phyloP scores from a whole-genome alignment of 1,140 invertebrate genomes.

The Samia ricini region DNA sequence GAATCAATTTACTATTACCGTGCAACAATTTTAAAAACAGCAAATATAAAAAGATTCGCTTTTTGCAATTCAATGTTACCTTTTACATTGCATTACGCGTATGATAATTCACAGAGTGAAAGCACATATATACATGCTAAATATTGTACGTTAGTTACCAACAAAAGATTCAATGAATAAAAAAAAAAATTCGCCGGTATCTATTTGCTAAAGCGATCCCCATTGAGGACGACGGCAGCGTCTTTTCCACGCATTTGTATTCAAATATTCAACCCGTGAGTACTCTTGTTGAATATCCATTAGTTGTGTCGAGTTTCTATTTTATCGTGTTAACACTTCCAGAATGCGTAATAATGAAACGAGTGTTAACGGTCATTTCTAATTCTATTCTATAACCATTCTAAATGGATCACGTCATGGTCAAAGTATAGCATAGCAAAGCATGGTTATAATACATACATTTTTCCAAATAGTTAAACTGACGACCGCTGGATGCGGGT shows the following conservation, averaged over 20 bases:
- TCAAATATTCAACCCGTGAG: conserved; percentile 26
- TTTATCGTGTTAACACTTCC: conserved; percentile 4
- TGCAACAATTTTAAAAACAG: too few species aligned
- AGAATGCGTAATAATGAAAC: not conserved
- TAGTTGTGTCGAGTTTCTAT: conserved; percentile 23
- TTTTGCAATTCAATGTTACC: not conserved
- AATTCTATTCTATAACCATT: too few species aligned
- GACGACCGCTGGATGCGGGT: too few species aligned
- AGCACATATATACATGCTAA: not conserved
- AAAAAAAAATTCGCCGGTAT: not conserved
- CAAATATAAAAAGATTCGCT: too few species aligned
- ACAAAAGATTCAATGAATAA: not conserved
- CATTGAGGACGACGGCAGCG: conserved; percentile 21
- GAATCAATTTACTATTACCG: too few species aligned
- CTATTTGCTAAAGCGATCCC: conserved; percentile 12
- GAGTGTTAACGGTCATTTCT: not conserved
- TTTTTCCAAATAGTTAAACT: too few species aligned
- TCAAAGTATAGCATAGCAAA: too few species aligned
- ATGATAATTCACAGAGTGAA: not conserved
- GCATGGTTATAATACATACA: too few species aligned
- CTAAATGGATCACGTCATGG: too few species aligned
- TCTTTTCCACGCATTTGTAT: conserved; percentile 26
- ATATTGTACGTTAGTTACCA: not conserved
- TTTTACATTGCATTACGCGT: not conserved
- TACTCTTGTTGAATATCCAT: conserved; percentile 20